phyloP scores from a whole-genome alignment of 2,113 vertebrate genomes.

The Ictalurus punctatus region DNA sequence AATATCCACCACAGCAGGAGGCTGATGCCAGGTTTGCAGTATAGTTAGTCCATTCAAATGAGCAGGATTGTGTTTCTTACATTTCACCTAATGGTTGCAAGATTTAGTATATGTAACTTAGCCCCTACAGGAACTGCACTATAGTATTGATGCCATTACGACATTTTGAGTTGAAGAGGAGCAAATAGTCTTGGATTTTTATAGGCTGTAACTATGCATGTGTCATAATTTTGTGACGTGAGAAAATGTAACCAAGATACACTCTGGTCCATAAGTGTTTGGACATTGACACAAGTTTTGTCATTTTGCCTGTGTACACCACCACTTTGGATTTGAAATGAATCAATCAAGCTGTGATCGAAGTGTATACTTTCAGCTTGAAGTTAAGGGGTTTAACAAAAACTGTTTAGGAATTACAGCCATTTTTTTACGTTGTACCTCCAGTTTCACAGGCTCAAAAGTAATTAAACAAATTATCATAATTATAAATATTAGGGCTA shows the following conservation, averaged over 20 bases:
- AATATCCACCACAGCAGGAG: slow-evolving; percentile 4
- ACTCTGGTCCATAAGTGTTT: too few species aligned
- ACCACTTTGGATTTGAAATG: too few species aligned
- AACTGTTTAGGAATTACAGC: too few species aligned
- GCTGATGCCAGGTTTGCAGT: slow-evolving; percentile 3
- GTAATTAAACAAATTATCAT: too few species aligned
- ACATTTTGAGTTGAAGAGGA: background rate
- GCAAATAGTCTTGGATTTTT: background rate
- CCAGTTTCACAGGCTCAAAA: too few species aligned
- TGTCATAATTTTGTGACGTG: background rate
- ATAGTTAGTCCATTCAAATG: background rate
- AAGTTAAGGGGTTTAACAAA: too few species aligned
- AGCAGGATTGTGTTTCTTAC: background rate
- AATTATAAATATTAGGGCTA: too few species aligned
- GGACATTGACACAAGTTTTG: too few species aligned
- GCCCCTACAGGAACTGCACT: background rate
- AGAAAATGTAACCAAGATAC: background rate
- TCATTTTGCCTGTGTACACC: too few species aligned
- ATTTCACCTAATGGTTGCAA: slow-evolving; percentile 7
- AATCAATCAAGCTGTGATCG: too few species aligned
- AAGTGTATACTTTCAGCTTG: too few species aligned
- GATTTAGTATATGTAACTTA: background rate
- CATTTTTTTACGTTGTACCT: too few species aligned
- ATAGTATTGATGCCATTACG: background rate
- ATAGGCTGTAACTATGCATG: background rate